phyloP scores from a whole-genome alignment of 2,113 vertebrate genomes.

The Pipra filicauda region DNA sequence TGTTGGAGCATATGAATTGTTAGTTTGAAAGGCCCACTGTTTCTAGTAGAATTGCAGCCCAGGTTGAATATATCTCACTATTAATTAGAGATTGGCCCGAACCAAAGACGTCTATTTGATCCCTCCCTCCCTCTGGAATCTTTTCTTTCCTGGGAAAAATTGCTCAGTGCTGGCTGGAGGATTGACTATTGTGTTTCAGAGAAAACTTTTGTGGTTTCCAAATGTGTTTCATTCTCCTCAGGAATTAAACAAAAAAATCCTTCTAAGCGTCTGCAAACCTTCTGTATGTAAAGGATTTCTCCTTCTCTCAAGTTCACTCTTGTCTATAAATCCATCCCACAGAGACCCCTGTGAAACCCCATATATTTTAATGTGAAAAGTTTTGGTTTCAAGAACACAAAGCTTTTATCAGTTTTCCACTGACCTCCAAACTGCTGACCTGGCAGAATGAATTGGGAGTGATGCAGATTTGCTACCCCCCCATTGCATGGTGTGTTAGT shows the following conservation, averaged over 20 bases:
- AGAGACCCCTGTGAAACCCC: neutral
- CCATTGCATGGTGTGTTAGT: neutral
- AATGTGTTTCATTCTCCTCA: conserved; percentile 5
- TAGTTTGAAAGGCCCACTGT: neutral
- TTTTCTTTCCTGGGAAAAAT: conserved; percentile 37
- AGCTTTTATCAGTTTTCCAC: neutral
- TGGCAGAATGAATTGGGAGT: neutral
- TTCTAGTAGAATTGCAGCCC: neutral
- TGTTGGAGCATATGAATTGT: neutral
- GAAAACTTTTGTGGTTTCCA: neutral
- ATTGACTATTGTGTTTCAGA: conserved; percentile 3
- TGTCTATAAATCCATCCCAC: neutral
- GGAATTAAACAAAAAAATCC: conserved; percentile 5
- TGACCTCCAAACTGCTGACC: neutral
- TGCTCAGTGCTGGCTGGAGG: neutral
- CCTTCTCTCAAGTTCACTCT: neutral
- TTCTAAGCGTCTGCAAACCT: neutral
- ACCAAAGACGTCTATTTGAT: neutral
- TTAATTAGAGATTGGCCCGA: conserved; percentile 25
- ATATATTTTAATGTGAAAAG: neutral
- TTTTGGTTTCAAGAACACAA: neutral
- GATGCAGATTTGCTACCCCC: neutral
- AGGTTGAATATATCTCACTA: neutral
- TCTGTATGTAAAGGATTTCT: neutral
- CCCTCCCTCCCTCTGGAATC: conserved; percentile 29